Conservation (phyloP, 2,113 vertebrate species). For the Pelusios castaneus region DNA sequence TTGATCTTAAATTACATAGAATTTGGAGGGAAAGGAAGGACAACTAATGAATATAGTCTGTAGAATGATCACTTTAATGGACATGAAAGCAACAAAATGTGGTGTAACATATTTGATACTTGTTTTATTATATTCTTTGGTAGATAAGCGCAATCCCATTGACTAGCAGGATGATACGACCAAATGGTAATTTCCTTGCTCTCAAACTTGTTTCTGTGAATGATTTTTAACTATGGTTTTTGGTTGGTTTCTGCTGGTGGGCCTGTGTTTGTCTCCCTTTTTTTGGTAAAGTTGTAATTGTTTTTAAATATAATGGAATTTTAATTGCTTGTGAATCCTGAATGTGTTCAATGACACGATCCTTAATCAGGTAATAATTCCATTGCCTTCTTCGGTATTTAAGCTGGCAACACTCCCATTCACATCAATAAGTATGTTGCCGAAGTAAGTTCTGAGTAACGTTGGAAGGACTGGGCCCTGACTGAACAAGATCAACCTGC, state of each 20-base stretch:
- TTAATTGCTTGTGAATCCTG: neutral
- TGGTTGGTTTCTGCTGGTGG: neutral
- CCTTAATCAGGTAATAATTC: neutral
- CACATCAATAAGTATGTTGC: neutral
- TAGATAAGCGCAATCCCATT: neutral
- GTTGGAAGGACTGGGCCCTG: neutral
- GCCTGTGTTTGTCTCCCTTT: neutral
- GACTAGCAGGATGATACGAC: fast-evolving
- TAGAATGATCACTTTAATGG: neutral
- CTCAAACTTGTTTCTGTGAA: neutral
- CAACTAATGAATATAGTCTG: neutral
- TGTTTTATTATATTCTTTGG: neutral
- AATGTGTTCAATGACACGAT: neutral
- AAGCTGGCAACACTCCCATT: neutral
- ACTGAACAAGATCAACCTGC: neutral
- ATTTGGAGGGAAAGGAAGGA: neutral
- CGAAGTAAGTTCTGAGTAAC: neutral
- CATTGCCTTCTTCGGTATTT: neutral
- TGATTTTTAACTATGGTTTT: neutral
- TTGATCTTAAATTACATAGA: neutral
- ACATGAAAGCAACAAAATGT: neutral
- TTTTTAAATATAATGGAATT: neutral
- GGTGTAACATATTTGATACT: neutral
- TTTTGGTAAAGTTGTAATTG: neutral
- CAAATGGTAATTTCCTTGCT: neutral